phyloP scores from a whole-genome alignment of 2,888 invertebrate genomes.

The Stenichneumon culpator region DNA sequence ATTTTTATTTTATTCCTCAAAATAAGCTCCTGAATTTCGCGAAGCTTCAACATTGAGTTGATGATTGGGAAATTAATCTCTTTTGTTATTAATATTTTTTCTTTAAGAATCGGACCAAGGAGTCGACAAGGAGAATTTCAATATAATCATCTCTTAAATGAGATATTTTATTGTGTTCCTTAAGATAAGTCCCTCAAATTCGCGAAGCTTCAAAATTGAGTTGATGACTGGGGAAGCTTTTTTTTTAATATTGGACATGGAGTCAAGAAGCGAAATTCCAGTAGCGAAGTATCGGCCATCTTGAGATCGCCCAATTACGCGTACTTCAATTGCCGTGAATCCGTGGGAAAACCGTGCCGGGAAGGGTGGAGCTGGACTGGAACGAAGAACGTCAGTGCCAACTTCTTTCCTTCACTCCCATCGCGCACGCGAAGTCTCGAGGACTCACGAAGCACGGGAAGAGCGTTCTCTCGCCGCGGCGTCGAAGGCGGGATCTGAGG shows the following conservation, averaged over 20 bases:
- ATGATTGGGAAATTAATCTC: not conserved
- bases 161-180: too few species aligned
- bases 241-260: not conserved
- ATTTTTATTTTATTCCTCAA: too few species aligned
- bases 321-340: constrained; percentile 10
- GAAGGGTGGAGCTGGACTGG: constrained; percentile 15
- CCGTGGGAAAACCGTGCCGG: not conserved
- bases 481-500: constrained; percentile 57
- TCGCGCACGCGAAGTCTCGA: constrained; percentile 2
- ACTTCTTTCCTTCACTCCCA: constrained; percentile 9
- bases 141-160: too few species aligned
- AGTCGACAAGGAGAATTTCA: not conserved
- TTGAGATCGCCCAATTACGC: constrained; percentile 6
- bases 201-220: too few species aligned
- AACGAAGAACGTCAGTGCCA: not conserved
- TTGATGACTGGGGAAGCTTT: not conserved
- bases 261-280: not conserved
- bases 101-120: not conserved
- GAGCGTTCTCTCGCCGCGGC: constrained; percentile 15
- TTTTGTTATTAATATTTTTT: not conserved
- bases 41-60: not conserved
- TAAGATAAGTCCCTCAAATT: too few species aligned
- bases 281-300: constrained; percentile 12
- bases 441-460: not conserved
- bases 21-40: not conserved